Evolutionary conservation across 2,113 vertebrate genomes (phyloP).

Genomic region (Nansenia antarctica): DNA sequence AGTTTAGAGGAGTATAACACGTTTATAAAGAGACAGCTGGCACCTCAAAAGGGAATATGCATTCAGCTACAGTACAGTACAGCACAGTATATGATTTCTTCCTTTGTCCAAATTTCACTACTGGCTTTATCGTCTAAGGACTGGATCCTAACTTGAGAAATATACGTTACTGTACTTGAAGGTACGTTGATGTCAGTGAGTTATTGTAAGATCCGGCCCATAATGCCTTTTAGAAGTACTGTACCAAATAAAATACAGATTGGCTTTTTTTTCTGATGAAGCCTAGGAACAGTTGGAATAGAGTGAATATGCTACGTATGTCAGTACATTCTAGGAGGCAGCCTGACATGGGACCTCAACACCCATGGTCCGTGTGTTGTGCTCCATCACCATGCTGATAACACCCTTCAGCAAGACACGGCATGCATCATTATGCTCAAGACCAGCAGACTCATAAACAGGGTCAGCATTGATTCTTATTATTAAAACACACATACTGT

Average conservation of each 20-base stretch:
- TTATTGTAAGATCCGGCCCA: no score
- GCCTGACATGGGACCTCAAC: constrained; percentile 16
- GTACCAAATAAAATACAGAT: no score
- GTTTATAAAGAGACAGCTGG: not conserved
- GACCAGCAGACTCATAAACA: constrained; percentile 62
- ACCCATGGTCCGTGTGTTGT: constrained; percentile 54
- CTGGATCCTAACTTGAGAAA: no score
- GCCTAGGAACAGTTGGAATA: not conserved
- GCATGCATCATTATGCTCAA: constrained; percentile 78
- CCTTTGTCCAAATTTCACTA: no score
- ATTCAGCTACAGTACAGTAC: not conserved
- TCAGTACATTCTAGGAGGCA: not conserved
- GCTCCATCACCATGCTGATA: constrained; percentile 80
- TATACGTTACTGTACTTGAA: no score
- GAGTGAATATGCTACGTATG: constrained; percentile 2
- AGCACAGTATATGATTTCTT: not conserved
- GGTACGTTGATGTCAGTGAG: no score
- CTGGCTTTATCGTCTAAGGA: no score
- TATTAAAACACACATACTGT: constrained; percentile 55
- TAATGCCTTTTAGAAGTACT: no score
- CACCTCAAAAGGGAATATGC: not conserved
- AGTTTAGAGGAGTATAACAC: constrained; percentile 54
- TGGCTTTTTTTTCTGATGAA: no score
- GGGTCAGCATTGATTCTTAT: constrained; percentile 51
- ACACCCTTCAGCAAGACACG: constrained; percentile 71